Evolutionary conservation across 2,113 vertebrate species (phyloP).

Genomic region (Pycnonotus jocosus): DNA sequence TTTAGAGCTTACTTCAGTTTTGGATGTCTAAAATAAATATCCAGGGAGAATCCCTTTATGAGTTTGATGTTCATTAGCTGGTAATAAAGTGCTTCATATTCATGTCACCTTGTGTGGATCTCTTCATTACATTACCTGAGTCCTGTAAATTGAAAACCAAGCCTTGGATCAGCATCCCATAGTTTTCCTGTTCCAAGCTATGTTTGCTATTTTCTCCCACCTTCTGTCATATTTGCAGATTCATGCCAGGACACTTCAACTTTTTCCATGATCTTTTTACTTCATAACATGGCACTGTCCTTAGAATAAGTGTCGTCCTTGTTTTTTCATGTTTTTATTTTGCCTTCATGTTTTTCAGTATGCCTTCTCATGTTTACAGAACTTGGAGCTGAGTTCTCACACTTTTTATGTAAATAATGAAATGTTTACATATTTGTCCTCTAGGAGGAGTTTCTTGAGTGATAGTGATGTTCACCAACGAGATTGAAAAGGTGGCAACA

Average conservation of each 20-base stretch:
- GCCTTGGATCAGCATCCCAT: not conserved
- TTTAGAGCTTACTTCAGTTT: not conserved
- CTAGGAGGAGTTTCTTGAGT: no score
- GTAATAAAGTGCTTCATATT: not conserved
- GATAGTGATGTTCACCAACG: no score
- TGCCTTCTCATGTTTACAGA: no score
- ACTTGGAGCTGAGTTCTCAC: no score
- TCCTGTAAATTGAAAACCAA: not conserved
- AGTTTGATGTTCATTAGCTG: not conserved
- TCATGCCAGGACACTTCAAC: not conserved
- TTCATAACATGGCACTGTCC: not conserved
- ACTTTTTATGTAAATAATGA: no score
- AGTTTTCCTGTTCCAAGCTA: not conserved
- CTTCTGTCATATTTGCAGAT: not conserved
- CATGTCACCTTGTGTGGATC: not conserved
- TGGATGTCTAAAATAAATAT: not conserved
- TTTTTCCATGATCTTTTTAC: not conserved
- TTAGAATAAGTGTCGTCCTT: no score
- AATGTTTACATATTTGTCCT: no score
- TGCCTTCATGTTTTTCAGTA: no score
- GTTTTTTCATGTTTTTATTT: no score
- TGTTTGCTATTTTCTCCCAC: not conserved
- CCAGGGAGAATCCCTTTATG: fast-evolving
- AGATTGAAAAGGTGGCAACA: no score
- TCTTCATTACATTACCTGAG: not conserved